These are phyloP conservation scores for Peromyscus maniculatus DNA, from an alignment of 2,113 vertebrate genomes.

Conservation along the genomic window DNA sequence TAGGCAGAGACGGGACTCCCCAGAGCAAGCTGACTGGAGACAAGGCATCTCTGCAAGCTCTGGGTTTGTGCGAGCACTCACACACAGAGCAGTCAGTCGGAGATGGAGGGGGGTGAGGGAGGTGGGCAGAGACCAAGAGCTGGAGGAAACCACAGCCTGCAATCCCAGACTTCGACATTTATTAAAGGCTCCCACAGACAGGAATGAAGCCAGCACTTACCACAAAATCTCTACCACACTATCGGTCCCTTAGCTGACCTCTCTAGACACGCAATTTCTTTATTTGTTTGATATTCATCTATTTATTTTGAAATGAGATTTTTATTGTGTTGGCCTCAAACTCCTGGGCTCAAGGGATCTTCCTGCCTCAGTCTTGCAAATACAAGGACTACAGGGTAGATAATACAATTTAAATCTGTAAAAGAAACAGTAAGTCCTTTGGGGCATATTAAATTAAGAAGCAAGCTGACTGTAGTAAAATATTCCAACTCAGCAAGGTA, in stretches of 20 bases:
- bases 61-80: background rate
- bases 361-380: background rate
- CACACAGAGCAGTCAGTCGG: background rate
- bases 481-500: background rate
- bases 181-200: background rate
- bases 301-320: background rate
- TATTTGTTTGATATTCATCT: background rate
- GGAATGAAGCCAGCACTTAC: background rate
- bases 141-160: background rate
- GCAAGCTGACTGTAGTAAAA: background rate
- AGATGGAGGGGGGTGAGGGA: too few species aligned
- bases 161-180: background rate
- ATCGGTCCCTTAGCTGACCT: background rate
- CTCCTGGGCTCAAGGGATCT: background rate
- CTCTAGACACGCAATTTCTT: background rate
- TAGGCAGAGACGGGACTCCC: background rate
- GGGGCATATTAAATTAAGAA: constrained; percentile 8
- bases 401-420: background rate
- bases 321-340: background rate
- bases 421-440: constrained; percentile 26
- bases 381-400: background rate
- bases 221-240: background rate
- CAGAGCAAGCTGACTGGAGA: background rate
- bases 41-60: background rate
- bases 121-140: background rate